phyloP scores from a whole-genome alignment of 2,113 vertebrate species.

The Sinosuthora webbiana region DNA sequence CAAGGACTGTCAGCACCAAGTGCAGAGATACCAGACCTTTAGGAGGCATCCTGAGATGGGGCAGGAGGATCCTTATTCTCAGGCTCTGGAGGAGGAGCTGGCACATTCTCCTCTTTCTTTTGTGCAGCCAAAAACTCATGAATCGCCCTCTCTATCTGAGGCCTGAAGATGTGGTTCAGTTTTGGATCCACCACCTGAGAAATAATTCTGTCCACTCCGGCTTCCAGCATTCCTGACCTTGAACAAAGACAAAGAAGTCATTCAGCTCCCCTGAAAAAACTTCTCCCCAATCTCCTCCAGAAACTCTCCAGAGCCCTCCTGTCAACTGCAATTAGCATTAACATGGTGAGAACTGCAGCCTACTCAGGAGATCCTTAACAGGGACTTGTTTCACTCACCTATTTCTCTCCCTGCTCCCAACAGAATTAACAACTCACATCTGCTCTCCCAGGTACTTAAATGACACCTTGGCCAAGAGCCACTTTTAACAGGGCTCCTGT shows the following conservation, averaged over 20 bases:
- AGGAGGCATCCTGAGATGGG: conserved; percentile 85
- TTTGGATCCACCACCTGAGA: conserved; percentile 92
- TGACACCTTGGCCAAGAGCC: conserved; percentile 4
- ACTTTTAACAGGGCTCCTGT: conserved; percentile 15
- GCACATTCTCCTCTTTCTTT: conserved; percentile 78
- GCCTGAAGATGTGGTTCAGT: conserved; percentile 90
- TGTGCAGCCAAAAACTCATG: conserved; percentile 86
- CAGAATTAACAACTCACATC: conserved; percentile 37
- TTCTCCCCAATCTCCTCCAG: conserved; percentile 35
- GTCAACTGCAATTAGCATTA: conserved; percentile 77
- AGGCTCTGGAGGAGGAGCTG: conserved; percentile 81
- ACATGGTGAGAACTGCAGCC: conserved; percentile 29
- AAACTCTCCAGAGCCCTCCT: conserved; percentile 59
- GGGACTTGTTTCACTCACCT: conserved; percentile 16
- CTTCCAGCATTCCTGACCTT: conserved; percentile 95
- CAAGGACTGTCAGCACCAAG: neutral
- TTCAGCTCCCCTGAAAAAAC: conserved; percentile 62
- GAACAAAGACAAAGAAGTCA: conserved; percentile 82
- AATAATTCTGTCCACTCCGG: conserved; percentile 92
- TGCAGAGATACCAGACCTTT: conserved; percentile 69
- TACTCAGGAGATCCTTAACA: conserved; percentile 46
- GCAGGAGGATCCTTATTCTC: conserved; percentile 79
- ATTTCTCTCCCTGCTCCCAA: conserved; percentile 13
- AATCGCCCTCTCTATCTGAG: conserved; percentile 93
- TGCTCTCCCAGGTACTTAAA: conserved; percentile 57